Evolutionary conservation across 2,113 vertebrate genomes (phyloP).

Genomic region (Mormyrus lacerda): DNA sequence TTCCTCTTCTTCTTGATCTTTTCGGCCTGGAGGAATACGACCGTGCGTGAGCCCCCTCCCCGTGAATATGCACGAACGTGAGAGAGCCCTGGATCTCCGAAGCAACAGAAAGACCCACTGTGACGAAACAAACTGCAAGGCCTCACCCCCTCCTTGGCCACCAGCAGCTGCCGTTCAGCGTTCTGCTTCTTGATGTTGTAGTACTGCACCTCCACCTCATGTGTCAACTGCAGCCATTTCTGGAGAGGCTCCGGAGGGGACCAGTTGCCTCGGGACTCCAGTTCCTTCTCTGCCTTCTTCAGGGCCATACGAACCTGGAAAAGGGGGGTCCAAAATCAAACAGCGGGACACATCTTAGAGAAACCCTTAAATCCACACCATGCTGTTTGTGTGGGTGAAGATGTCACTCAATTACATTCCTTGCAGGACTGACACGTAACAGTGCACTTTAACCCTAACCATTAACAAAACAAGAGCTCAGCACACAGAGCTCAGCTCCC

Average conservation of each 20-base stretch:
- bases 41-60: not conserved
- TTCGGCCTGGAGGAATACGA: conserved; percentile 62
- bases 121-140: not conserved
- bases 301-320: conserved; percentile 78
- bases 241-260: conserved; percentile 72
- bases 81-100: not conserved
- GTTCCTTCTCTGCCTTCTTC: conserved; percentile 81
- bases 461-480: not conserved
- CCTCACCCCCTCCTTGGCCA: conserved; percentile 90
- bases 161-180: conserved; percentile 81
- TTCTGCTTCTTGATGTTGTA: conserved; percentile 91
- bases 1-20: conserved; percentile 96
- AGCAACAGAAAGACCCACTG: not conserved
- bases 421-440: not conserved
- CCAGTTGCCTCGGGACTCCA: conserved; percentile 75
- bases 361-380: not conserved
- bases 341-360: not conserved
- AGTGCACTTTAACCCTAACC: not conserved
- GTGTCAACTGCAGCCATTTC: conserved; percentile 92
- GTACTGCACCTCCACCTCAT: conserved; percentile 90
- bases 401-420: not conserved
- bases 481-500: not conserved
- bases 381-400: not conserved
- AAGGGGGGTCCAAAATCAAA: not conserved
- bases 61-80: not conserved